Evolutionary conservation across 2,888 invertebrate species (phyloP).

Genomic region (Drosophila nigricruria): DNA sequence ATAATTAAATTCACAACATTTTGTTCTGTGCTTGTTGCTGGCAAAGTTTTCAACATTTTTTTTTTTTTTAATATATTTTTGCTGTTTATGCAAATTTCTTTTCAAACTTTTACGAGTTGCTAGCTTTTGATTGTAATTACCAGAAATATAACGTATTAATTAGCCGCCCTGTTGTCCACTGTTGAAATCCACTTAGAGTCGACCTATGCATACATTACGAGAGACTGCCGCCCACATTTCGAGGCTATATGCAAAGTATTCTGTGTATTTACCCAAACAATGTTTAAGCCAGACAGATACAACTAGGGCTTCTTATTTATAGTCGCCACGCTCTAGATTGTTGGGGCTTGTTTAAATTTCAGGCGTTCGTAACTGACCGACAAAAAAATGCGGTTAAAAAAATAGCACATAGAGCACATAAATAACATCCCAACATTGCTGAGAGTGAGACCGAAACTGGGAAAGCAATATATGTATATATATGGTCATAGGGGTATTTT

Average conservation of each 20-base stretch:
- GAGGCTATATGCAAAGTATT: conserved; percentile 17
- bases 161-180: conserved; percentile 38
- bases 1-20: conserved; percentile 55
- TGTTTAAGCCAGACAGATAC: conserved; percentile 8
- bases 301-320: conserved; percentile 50
- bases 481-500: background rate
- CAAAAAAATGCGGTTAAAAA: conserved; percentile 20
- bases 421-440: conserved; percentile 34
- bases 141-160: conserved; percentile 54
- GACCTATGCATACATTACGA: conserved; percentile 16
- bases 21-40: background rate
- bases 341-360: conserved; percentile 40
- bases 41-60: background rate
- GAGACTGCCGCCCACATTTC: background rate
- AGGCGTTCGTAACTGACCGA: conserved; percentile 13
- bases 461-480: background rate
- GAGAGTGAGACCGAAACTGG: conserved; percentile 7
- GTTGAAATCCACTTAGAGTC: conserved; percentile 27
- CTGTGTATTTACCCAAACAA: conserved; percentile 6
- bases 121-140: conserved; percentile 38
- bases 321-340: conserved; percentile 25
- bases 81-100: conserved; percentile 62
- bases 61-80: conserved; percentile 12
- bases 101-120: conserved; percentile 16
- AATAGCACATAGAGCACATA: conserved; percentile 48